Percentiles rank a stretch among this genome's conserved stretches.
These are phyloP conservation scores for Meloidogyne chitwoodi DNA, from an alignment of 1,140 invertebrate species.

Conservation along the genomic window DNA sequence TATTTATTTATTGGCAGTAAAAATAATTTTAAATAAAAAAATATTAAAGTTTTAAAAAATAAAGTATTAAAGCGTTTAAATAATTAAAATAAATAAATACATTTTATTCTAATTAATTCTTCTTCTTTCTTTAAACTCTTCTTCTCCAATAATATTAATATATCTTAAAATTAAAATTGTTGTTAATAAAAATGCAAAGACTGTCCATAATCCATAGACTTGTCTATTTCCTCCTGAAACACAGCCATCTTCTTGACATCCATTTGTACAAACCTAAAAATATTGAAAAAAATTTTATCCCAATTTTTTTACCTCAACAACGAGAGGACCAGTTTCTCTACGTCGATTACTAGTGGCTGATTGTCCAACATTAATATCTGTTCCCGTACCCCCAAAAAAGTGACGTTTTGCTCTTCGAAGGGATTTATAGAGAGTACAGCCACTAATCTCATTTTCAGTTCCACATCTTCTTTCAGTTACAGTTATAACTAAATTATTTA, in stretches of 20 bases:
- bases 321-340: slow-evolving; percentile 37
- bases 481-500: slow-evolving; percentile 44
- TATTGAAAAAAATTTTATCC: not conserved
- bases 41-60: not conserved
- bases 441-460: slow-evolving; percentile 43
- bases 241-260: slow-evolving; percentile 46
- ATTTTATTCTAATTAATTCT: not conserved
- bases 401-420: slow-evolving; percentile 31
- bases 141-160: not conserved
- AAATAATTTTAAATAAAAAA: not conserved
- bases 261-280: slow-evolving; percentile 40
- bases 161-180: not conserved
- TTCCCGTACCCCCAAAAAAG: slow-evolving; percentile 33
- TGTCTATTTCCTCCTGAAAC: slow-evolving; percentile 22
- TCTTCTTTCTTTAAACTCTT: not conserved
- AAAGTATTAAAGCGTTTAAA: not conserved
- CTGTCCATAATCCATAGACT: not conserved
- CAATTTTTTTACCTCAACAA: slow-evolving; percentile 35
- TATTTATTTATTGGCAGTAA: too few relatives aligned
- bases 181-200: not conserved
- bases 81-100: not conserved
- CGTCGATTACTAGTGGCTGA: slow-evolving; percentile 20
- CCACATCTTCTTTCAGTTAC: slow-evolving; percentile 48
- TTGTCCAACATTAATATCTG: slow-evolving; percentile 7
- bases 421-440: slow-evolving; percentile 51